Base-by-base conservation (phyloP, 2,797 vertebrate species). In the Melanogrammus aeglefinus region DNA sequence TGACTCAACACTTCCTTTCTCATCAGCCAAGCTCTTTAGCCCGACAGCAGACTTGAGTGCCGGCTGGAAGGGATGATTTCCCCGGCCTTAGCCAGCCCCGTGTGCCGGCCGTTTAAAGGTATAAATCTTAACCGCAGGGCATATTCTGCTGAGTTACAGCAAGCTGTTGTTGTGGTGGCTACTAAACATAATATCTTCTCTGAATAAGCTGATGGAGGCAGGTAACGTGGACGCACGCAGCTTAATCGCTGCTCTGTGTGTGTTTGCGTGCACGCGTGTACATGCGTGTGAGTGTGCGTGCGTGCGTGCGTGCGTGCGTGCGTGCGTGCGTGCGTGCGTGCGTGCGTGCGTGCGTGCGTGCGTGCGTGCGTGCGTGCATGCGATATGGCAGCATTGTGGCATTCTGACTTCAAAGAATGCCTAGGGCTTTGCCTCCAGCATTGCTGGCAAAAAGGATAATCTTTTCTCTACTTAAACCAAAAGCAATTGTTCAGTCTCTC, bases 141-240 rank as follows among this genome's bases (percentile, higher is more conserved):
- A 6, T 7, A 10, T 69, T 69, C 63, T 69, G 63, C n/a, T 69
- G 63, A 69, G n/a, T 69, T 27, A 69, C 63, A 27, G 63, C 24
- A 69, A 27, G 24, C 24, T 69, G 63, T 69, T 69, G 63, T 69
- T 24, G n/a, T 69, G 24, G 24, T 33, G 70, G 29, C 70, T 72
- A 14, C 70, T 27, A 1, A 72, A 18, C 16, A 73, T 76, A 79
- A 81, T 81, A 75, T 39, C 29, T 80, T 80, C 66, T 80, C 76
- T 78, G 85, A 88, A 87, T 77, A 74, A 82, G 80, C 74, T 81
- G 81, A 74, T 79, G 79, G 77, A 84, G 77, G 81, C 69, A 80
- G 79, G 76, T 76, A 83, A 57, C 75, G 75, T 81, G 31, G 31
- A 33, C 31, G 31, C 31, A 33, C 2, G 72, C 78, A 74, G 0